A percentile compares a stretch with the other conserved stretches of the same genome.
phyloP scores from a whole-genome alignment of 1,140 invertebrate genomes.

The Drosophila sproati region DNA sequence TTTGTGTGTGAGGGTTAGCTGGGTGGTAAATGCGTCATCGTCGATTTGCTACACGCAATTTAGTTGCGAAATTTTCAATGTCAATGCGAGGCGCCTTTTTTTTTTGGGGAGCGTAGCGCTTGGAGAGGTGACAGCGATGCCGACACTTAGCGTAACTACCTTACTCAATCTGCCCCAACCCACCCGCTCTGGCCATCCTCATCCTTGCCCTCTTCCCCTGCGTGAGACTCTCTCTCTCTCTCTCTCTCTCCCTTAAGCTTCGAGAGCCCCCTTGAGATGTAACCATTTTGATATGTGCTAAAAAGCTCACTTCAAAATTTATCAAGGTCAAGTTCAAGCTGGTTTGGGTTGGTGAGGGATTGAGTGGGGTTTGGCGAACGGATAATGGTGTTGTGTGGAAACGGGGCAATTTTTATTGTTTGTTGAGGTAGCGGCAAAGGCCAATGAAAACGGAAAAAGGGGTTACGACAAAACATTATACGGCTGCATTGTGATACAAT shows the following conservation, averaged over 20 bases:
- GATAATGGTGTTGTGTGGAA: neutral
- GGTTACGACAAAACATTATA: slow-evolving; percentile 51
- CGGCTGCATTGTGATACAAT: slow-evolving; percentile 58
- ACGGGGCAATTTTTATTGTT: slow-evolving; percentile 64
- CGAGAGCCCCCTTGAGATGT: slow-evolving; percentile 70
- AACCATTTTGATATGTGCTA: slow-evolving; percentile 79
- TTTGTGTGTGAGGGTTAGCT: slow-evolving; percentile 7
- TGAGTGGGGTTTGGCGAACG: neutral
- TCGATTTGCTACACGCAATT: slow-evolving; percentile 73
- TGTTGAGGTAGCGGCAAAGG: slow-evolving; percentile 68
- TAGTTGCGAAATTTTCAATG: slow-evolving; percentile 78
- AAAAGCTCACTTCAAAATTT: slow-evolving; percentile 80
- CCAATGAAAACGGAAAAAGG: slow-evolving; percentile 53
- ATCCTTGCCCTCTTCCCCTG: neutral
- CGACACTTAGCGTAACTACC: slow-evolving; percentile 42
- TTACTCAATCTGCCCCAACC: slow-evolving; percentile 7
- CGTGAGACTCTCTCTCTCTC: neutral
- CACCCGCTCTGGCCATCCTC: neutral
- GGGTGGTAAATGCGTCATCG: slow-evolving; percentile 69
- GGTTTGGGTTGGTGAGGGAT: neutral
- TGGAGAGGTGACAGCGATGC: slow-evolving; percentile 31
- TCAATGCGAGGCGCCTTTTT: slow-evolving; percentile 52
- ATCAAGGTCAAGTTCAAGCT: slow-evolving; percentile 81
- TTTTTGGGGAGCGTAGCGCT: slow-evolving; percentile 11
- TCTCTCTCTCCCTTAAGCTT: neutral